Percentiles rank a stretch among this genome's conserved stretches.
Conservation (phyloP, 2,888 invertebrate species). For the Stenolophus ochropezus region DNA sequence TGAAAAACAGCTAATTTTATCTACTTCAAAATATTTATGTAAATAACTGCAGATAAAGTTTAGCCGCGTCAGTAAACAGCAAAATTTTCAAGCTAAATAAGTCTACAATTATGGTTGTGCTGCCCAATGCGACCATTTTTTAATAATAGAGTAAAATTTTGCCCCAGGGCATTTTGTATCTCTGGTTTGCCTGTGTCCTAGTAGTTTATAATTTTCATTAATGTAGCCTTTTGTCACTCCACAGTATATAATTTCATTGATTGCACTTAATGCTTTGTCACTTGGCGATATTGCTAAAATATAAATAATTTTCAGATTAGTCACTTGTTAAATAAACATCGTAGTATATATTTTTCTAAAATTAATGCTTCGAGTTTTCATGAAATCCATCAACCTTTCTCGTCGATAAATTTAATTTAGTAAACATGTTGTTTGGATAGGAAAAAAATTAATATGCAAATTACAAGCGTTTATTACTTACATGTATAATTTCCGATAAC, state of each 20-base stretch:
- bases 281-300: slow-evolving; percentile 19
- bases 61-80: neutral
- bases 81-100: neutral
- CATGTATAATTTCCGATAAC: slow-evolving; percentile 77
- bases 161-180: slow-evolving; percentile 74
- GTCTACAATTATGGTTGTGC: slow-evolving; percentile 48
- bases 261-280: slow-evolving; percentile 31
- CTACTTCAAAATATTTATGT: neutral
- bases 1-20: neutral
- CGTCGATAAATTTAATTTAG: no score
- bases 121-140: slow-evolving; percentile 72
- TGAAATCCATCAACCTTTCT: no score
- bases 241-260: slow-evolving; percentile 66
- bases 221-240: slow-evolving; percentile 72
- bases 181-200: slow-evolving; percentile 73
- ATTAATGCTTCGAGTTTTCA: no score
- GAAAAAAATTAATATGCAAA: no score
- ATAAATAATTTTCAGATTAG: no score
- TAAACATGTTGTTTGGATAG: no score
- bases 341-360: no score
- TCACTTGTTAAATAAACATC: no score
- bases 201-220: slow-evolving; percentile 70
- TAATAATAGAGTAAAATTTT: slow-evolving; percentile 73
- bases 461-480: slow-evolving; percentile 64
- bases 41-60: neutral